phyloP scores from a whole-genome alignment of 2,113 vertebrate species.

The Bos javanicus region DNA sequence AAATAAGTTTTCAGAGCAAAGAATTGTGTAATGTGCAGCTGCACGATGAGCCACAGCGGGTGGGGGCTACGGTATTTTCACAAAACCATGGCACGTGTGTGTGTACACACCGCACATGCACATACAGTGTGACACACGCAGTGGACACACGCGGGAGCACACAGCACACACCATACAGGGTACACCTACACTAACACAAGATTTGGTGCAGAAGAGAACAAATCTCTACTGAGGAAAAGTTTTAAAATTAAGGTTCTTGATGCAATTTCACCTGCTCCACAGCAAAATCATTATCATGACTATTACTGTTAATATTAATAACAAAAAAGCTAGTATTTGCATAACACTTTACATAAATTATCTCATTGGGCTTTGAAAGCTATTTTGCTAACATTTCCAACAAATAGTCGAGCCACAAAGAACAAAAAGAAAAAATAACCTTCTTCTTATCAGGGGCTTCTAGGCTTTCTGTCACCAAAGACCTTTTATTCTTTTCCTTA shows the following conservation, averaged over 20 bases:
- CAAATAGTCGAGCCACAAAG: not conserved
- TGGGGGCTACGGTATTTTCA: not conserved
- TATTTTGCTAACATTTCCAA: slow-evolving; percentile 53
- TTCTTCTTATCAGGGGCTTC: not conserved
- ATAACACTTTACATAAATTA: slow-evolving; percentile 71
- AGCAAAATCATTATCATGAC: slow-evolving; percentile 46
- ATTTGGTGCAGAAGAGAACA: not conserved
- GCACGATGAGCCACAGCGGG: not conserved
- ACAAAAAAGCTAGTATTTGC: slow-evolving; percentile 55
- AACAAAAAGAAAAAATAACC: not conserved
- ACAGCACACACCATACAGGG: not conserved
- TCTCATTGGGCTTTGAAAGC: slow-evolving; percentile 36
- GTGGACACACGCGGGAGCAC: rapidly evolving
- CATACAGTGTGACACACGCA: rapidly evolving
- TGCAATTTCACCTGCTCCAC: slow-evolving; percentile 22
- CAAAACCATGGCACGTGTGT: rapidly evolving
- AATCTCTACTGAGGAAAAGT: not conserved
- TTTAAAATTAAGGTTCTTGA: not conserved
- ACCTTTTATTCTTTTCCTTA: slow-evolving; percentile 1
- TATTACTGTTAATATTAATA: slow-evolving; percentile 63
- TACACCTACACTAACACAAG: not conserved
- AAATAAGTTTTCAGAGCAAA: slow-evolving; percentile 7
- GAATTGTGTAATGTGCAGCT: not conserved
- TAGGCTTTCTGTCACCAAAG: not conserved
- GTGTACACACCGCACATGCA: rapidly evolving